Conservation (phyloP, 1,140 invertebrate genomes). For the Lethocerus indicus region DNA sequence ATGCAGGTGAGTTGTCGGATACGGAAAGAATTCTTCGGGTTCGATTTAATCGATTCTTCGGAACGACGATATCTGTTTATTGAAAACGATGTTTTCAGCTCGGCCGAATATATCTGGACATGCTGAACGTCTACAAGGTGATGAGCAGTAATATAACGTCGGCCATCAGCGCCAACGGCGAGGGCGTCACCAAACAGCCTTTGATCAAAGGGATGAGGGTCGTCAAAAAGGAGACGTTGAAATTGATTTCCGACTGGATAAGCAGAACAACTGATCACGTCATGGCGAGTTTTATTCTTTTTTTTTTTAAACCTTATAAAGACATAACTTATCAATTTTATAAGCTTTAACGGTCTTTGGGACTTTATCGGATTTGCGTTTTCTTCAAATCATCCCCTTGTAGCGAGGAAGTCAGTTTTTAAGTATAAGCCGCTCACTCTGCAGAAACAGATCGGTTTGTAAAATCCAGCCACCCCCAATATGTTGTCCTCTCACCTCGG, state of each 20-base stretch:
- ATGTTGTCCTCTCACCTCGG: too few species aligned
- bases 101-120: conserved; percentile 93
- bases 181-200: conserved; percentile 91
- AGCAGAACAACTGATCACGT: conserved; percentile 75
- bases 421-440: too few species aligned
- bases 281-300: conserved; percentile 34
- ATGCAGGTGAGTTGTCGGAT: conserved; percentile 39
- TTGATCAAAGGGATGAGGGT: conserved; percentile 96
- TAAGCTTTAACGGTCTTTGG: too few species aligned
- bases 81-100: conserved; percentile 37
- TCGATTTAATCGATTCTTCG: neutral
- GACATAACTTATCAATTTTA: too few species aligned
- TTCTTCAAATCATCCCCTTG: too few species aligned
- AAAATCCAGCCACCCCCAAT: too few species aligned
- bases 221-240: conserved; percentile 98
- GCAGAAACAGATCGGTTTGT: too few species aligned
- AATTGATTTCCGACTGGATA: conserved; percentile 95
- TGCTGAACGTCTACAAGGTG: conserved; percentile 98
- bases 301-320: too few species aligned
- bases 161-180: conserved; percentile 88
- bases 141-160: conserved; percentile 97
- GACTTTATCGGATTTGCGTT: too few species aligned
- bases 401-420: too few species aligned
- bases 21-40: neutral
- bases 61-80: neutral